Percentiles rank a stretch among this genome's conserved stretches.
phyloP scores from a whole-genome alignment of 1,140 invertebrate genomes.

The Aphelinus atriplicis region DNA sequence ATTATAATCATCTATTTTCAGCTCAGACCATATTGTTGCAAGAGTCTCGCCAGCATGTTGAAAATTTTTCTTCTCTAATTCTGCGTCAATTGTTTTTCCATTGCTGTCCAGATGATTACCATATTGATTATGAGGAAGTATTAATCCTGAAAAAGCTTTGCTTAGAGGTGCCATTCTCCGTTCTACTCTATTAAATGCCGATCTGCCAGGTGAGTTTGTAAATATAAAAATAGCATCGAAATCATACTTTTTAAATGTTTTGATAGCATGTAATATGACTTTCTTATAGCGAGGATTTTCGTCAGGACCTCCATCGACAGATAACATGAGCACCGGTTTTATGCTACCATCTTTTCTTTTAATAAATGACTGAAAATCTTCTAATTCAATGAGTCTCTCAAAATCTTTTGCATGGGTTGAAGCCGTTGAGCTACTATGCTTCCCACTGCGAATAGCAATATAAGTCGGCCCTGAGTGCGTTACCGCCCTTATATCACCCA shows the following conservation, averaged over 20 bases:
- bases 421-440: slow-evolving; percentile 46
- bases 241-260: too few relatives aligned
- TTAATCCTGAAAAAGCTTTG: slow-evolving; percentile 33
- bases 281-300: too few relatives aligned
- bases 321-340: too few relatives aligned
- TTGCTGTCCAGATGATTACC: too few relatives aligned
- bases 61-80: slow-evolving; percentile 55
- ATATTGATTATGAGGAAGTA: too few relatives aligned
- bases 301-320: too few relatives aligned
- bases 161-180: slow-evolving; percentile 58
- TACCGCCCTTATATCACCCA: too few relatives aligned
- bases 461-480: too few relatives aligned
- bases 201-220: slow-evolving; percentile 54
- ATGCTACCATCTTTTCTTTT: background rate
- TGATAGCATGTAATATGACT: too few relatives aligned
- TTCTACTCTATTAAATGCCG: slow-evolving; percentile 52
- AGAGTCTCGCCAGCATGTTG: slow-evolving; percentile 48
- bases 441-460: slow-evolving; percentile 21
- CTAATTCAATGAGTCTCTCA: slow-evolving; percentile 4
- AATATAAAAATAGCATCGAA: too few relatives aligned
- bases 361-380: background rate
- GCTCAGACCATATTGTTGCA: slow-evolving; percentile 49
- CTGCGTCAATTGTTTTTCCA: slow-evolving; percentile 52
- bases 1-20: slow-evolving; percentile 50
- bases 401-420: slow-evolving; percentile 1